Base-by-base conservation (phyloP, 2,888 invertebrate genomes). In the Drosophila histrio region DNA sequence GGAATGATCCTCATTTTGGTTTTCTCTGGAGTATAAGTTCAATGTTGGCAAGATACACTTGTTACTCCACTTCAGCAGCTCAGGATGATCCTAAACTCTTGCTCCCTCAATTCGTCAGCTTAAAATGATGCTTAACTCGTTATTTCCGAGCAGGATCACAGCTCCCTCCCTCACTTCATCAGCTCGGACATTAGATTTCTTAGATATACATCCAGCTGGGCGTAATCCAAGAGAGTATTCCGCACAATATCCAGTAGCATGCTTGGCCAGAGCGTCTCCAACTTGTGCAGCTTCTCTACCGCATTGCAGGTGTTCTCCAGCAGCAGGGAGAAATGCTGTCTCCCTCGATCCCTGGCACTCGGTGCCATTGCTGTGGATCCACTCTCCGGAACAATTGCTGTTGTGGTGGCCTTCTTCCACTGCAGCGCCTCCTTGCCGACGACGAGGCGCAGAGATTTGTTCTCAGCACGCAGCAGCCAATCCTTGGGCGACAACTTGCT, bases 401-500 rank as follows among this genome's bases (percentile, higher is more conserved):
- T 28, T 3, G 61, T 38, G 4, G 49, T 44, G 8, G 80, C 58
- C 69, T 91, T 92, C 61, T 91, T 91, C 94, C 96, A 97, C 79
- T 97, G 96, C 41, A 97, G 91, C 1, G 97, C 96, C 92, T 97
- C 97, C 91, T 97, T 97, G 53, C 96, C 96, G 52, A 97, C 96
- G 9, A 97, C 97, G 74, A 95, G 94, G 82, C 95, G 94, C 54
- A 97, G 91, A 4, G 96, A 95, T 54, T 89, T 88, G 22, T 96
- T 95, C 90, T 97, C 96, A 11, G 95, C 94, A 30, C 90, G 90
- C 86, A 94, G 92, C 36, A 96, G 90, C 96, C 96, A 96, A 62
- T 95, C 94, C 88, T 95, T 95, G 7, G 95, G 95, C 72, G 93
- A 92, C 49, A 92, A 70, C 80, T 92, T 92, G 68, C 91, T 91